Conservation (phyloP, 2,888 invertebrate species). For the Exocentrus adspersus region DNA sequence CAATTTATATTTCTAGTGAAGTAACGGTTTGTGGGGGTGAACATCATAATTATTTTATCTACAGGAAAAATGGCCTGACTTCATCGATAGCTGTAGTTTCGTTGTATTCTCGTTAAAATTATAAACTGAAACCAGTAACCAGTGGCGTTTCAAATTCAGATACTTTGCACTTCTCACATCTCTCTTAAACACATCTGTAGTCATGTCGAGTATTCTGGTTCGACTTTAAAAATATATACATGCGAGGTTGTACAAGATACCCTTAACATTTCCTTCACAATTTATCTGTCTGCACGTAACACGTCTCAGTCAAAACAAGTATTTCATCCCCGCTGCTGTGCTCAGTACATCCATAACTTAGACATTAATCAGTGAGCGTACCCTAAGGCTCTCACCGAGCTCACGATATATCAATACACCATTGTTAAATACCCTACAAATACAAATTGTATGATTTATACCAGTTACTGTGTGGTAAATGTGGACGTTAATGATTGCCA, state of each 20-base stretch:
- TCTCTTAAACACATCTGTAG: conserved; percentile 20
- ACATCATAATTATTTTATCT: too few species aligned
- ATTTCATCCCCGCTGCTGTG: conserved; percentile 52
- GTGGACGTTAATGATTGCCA: conserved; percentile 28
- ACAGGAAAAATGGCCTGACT: too few species aligned
- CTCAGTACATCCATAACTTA: conserved; percentile 53
- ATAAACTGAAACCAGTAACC: too few species aligned
- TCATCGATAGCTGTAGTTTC: too few species aligned
- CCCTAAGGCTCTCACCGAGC: conserved; percentile 39
- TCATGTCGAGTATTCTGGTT: conserved; percentile 20
- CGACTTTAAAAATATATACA: conserved; percentile 24
- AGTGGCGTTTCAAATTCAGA: background rate
- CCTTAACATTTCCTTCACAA: conserved; percentile 42
- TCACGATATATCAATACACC: conserved; percentile 38
- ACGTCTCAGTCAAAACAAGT: conserved; percentile 58
- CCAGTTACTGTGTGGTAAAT: conserved; percentile 23
- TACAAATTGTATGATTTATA: conserved; percentile 39
- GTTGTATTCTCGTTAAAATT: too few species aligned
- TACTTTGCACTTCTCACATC: background rate
- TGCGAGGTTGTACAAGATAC: conserved; percentile 17
- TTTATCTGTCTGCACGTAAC: conserved; percentile 56
- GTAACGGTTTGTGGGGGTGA: too few species aligned
- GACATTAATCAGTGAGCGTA: conserved; percentile 53
- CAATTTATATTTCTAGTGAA: too few species aligned
- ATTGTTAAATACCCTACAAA: conserved; percentile 40